Evolutionary conservation across 2,888 invertebrate species (phyloP).

Genomic region (Formica aserva): DNA sequence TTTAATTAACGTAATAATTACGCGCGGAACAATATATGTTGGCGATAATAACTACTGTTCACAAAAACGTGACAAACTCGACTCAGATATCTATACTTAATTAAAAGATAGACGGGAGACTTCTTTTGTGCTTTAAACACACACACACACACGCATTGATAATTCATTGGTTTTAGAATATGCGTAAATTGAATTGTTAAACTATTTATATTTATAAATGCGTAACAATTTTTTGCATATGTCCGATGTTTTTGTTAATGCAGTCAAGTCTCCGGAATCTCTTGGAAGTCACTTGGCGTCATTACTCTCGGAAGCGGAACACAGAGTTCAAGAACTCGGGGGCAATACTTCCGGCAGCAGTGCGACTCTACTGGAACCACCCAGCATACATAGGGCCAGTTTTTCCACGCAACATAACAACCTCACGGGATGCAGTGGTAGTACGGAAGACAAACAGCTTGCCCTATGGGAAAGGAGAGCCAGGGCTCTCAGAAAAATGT

Average conservation of each 20-base stretch:
- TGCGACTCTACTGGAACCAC: constrained; percentile 79
- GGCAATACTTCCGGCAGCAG: constrained; percentile 84
- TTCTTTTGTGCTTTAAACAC: not conserved
- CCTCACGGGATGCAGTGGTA: constrained; percentile 90
- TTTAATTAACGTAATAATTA: constrained; percentile 25
- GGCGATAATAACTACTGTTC: not conserved
- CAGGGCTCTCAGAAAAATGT: constrained; percentile 92
- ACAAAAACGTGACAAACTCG: not conserved
- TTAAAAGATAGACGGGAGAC: not conserved
- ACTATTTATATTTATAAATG: not conserved
- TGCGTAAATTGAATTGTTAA: too few species aligned
- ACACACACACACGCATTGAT: not conserved
- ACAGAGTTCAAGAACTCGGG: constrained; percentile 92
- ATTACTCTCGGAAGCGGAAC: constrained; percentile 93
- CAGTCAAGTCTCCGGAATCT: constrained; percentile 91
- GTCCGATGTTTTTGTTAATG: constrained; percentile 68
- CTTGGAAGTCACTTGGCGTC: constrained; percentile 92
- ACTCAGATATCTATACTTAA: not conserved
- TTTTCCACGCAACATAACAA: constrained; percentile 83
- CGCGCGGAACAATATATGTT: not conserved
- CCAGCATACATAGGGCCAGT: constrained; percentile 81
- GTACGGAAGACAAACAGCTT: constrained; percentile 93
- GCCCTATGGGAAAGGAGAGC: constrained; percentile 95
- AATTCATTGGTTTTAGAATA: not conserved
- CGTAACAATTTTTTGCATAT: not conserved